Evolutionary conservation across 2,113 vertebrate species (phyloP).

Genomic region (Daubentonia madagascariensis): DNA sequence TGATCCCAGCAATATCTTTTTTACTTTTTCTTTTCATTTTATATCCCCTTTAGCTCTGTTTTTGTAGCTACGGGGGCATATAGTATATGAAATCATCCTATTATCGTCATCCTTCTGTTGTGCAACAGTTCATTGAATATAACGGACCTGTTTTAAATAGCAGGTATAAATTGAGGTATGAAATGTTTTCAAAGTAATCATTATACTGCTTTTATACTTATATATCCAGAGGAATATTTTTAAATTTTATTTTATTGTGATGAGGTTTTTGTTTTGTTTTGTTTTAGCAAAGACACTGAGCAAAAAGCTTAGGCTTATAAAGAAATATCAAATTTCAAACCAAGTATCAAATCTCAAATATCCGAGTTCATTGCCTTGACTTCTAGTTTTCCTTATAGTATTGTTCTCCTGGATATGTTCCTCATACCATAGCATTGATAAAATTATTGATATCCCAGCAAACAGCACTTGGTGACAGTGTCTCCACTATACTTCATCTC

Average conservation of each 20-base stretch:
- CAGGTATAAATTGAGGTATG: neutral
- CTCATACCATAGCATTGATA: neutral
- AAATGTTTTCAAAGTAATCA: neutral
- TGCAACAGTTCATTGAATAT: neutral
- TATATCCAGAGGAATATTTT: neutral
- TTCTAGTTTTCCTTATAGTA: neutral
- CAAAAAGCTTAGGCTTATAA: neutral
- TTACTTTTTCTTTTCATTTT: neutral
- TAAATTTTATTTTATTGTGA: neutral
- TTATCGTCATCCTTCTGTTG: neutral
- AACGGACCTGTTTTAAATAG: neutral
- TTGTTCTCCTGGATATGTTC: neutral
- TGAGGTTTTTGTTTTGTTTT: neutral
- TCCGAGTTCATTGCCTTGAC: neutral
- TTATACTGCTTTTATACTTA: neutral
- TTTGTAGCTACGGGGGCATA: neutral
- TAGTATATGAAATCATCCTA: neutral
- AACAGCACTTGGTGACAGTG: neutral
- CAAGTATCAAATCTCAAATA: neutral
- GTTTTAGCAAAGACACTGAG: neutral
- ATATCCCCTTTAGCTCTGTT: neutral
- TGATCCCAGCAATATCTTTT: neutral
- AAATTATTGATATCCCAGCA: neutral
- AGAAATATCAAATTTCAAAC: neutral
- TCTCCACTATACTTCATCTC: neutral